Base-by-base conservation (phyloP, 2,888 invertebrate species). In the Tinea trinotella region DNA sequence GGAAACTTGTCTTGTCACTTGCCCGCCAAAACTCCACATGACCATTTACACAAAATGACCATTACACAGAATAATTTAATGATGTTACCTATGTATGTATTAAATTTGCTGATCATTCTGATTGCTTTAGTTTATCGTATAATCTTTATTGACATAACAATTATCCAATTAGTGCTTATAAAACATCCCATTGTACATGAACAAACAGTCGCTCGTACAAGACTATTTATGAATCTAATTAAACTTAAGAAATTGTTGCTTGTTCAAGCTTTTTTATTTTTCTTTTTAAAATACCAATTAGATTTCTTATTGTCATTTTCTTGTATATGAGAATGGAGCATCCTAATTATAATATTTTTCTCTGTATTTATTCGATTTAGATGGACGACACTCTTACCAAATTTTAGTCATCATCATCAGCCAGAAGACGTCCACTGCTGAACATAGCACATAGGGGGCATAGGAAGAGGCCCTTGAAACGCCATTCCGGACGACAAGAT, bases 91-190 rank as follows among this genome's bases (percentile, higher is more conserved):
- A 7, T 7, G 12, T 35, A 4, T 35, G 12, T n/a, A 12, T 13
- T 44, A 44, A 44, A 44, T 49, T 49, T 19, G n/a, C 15, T 19
- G 56, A 49, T 57, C 18, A 13, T 19, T 49, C 19, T 35, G 58
- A 59, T 58, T 55, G 49, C 49, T 54, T 52, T 24, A 18, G 54
- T 55, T 57, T 60, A 62, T 66, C 65, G 60, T 56, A 52, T 55
- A 59, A 68, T 72, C 71, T 67, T 64, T 65, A 67, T 65, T 68
- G 72, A 68, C 72, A 65, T 61, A 61, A 74, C 73, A 74, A 74
- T 74, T 70, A 61, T 59, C 74, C 71, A 75, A 73, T 74, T 74
- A 74, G 64, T 60, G 55, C 18, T 3, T 44, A 34, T 53, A 40
- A 49, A 22, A 22, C 20, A 12, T 36, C 10, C 53, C 19, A 53